phyloP scores from a whole-genome alignment of 1,140 invertebrate genomes.

The Artemia franciscana region DNA sequence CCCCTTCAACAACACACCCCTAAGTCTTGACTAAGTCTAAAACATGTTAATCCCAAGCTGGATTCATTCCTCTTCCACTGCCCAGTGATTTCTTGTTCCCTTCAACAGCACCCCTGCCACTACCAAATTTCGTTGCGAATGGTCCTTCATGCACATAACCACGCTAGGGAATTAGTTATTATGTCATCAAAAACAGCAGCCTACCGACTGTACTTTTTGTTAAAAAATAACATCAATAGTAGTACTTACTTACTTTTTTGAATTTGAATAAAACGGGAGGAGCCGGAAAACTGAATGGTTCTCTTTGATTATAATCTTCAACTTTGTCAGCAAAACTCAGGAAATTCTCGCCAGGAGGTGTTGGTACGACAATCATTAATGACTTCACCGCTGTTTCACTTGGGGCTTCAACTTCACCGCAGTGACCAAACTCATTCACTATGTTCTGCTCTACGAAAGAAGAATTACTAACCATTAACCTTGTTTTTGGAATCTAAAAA shows the following conservation, averaged over 20 bases:
- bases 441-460: constrained; percentile 17
- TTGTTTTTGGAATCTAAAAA: background rate
- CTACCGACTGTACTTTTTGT: too few relatives aligned
- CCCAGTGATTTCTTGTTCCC: too few relatives aligned
- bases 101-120: too few relatives aligned
- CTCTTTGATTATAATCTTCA: constrained; percentile 39
- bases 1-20: too few relatives aligned
- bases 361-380: constrained; percentile 57
- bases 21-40: too few relatives aligned
- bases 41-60: too few relatives aligned
- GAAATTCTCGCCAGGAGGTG: constrained; percentile 47
- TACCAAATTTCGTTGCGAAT: too few relatives aligned
- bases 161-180: too few relatives aligned
- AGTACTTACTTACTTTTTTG: constrained; percentile 30
- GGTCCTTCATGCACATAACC: too few relatives aligned
- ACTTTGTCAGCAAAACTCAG: constrained; percentile 47
- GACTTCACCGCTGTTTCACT: constrained; percentile 32
- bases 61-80: too few relatives aligned
- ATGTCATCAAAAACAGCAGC: too few relatives aligned
- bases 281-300: constrained; percentile 46
- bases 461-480: background rate
- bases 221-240: too few relatives aligned
- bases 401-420: constrained; percentile 10
- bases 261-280: constrained; percentile 29
- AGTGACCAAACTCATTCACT: constrained; percentile 7